Base-by-base conservation (phyloP, 2,797 vertebrate genomes). In the Cygnus olor region DNA sequence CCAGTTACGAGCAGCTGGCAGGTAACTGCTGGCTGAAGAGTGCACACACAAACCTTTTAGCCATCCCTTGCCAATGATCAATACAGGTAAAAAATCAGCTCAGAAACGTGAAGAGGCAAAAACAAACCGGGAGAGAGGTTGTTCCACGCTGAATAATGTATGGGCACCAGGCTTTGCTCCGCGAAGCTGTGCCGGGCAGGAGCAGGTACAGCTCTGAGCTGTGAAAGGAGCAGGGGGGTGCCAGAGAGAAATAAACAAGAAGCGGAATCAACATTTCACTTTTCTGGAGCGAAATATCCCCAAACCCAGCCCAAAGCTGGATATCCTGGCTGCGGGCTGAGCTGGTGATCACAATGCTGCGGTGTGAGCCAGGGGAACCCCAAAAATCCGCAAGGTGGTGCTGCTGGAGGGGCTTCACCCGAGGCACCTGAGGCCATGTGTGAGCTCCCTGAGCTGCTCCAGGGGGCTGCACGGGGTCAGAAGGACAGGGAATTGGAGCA, bases 21-120 rank as follows among this genome's bases (percentile, higher is more conserved):
- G 71, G 61, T 78, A 92, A 89, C 80, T 58, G 21, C 74, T 11
- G 27, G 63, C 79, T 88, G 80, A 76, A 83, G 76, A 10, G 56
- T 36, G 72, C 2, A 6, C 80, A 79, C 9, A 10, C 89, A 84
- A 71, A 93, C 56, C 73, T 85, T 69, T 71, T 85, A 83, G 85
- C 40, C 51, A 94, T 92, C 87, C 80, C 58, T 80, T 78, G 92
- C 96, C 95, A 85, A 44, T 91, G 84, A 95, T 91, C 94, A 76
- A 96, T 93, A 92, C 1, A 1, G 0, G 0, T 14, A 86, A 95
- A 91, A 94, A 92, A 94, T 72, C 90, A 91, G 85, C 65, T 91
- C 91, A 88, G 76, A 89, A 88, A 89, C 79, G 42, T 74, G 63
- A 91, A 83, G 82, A 89, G 72, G n/a, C 42, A 76, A 92, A 80